Evolutionary conservation across 1,140 invertebrate species (phyloP), one percentile per base, ranked within the genome.

Genomic region (Laupala kohalensis): DNA sequence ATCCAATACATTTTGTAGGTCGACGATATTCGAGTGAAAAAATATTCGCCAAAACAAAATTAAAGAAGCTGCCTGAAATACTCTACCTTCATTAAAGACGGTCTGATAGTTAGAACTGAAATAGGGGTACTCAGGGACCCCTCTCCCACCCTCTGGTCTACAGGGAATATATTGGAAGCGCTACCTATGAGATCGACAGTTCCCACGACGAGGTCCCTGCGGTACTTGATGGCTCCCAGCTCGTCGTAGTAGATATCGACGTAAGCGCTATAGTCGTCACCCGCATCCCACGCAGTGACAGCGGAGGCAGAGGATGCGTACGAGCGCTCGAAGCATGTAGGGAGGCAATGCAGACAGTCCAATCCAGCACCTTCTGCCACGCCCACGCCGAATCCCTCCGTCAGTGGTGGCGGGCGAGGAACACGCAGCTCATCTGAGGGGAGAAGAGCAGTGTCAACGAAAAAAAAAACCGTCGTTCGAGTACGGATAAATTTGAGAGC

Each of bases 121-220:
- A n/a, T n/a, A n/a, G n/a, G n/a, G n/a, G n/a, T n/a, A n/a, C n/a
- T n/a, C n/a, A n/a, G n/a, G n/a, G n/a, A n/a, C n/a, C n/a, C n/a
- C n/a, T n/a, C n/a, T n/a, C n/a, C n/a, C n/a, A n/a, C n/a, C n/a
- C n/a, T n/a, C n/a, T n/a, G n/a, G n/a, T n/a, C n/a, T n/a, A n/a
- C n/a, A n/a, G n/a, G n/a, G n/a, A n/a, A n/a, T n/a, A n/a, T n/a
- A n/a, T n/a, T 37, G 30, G 30, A 15, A 6, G 30, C 30, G 30
- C 30, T 73, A 78, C 77, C 77, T 37, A 78, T 26, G n/a, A 78
- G 68, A 30, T 77, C 76, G 5, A 76, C 66, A 74, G 75, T 77
- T 25, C 76, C 77, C 27, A 76, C 77, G 5, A 76, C 76, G 13
- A 78, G 74, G 67, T 77, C 75, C 53, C 76, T 12, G 23, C 76